Evolutionary conservation across 2,113 vertebrate species (phyloP).

Genomic region (Corythaeola cristata): DNA sequence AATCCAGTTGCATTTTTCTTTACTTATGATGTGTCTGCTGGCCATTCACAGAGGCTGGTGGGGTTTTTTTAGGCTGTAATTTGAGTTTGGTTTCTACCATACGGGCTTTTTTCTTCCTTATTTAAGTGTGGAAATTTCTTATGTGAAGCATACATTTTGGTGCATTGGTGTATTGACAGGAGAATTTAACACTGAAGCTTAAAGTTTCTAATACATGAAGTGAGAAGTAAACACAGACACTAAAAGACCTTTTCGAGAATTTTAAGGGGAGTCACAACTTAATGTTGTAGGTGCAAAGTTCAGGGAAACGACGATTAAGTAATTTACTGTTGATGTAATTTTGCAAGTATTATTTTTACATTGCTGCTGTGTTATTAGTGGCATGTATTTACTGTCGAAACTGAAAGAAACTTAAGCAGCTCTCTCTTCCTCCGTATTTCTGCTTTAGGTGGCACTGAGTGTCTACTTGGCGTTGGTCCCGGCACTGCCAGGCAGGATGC

Average conservation of each 20-base stretch:
- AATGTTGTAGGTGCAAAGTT: background rate
- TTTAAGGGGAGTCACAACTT: background rate
- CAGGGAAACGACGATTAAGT: background rate
- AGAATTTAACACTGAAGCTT: background rate
- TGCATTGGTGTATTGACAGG: background rate
- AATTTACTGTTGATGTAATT: background rate
- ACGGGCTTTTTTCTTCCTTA: background rate
- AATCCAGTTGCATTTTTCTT: background rate
- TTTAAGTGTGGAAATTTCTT: background rate
- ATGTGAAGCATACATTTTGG: background rate
- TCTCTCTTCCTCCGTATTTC: background rate
- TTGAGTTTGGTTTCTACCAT: background rate
- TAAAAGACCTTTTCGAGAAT: background rate
- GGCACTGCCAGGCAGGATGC: background rate
- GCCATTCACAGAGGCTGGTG: background rate
- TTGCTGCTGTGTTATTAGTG: background rate
- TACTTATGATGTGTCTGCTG: background rate
- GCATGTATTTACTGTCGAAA: background rate
- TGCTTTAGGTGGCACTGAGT: background rate
- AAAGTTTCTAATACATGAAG: background rate
- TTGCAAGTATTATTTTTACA: slow-evolving; percentile 36
- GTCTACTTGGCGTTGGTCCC: background rate
- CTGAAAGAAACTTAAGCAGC: background rate
- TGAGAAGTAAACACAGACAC: background rate
- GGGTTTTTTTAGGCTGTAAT: background rate